Percentiles rank a stretch among this genome's conserved stretches.
phyloP scores from a whole-genome alignment of 2,797 vertebrate genomes.

The Spizella passerina region DNA sequence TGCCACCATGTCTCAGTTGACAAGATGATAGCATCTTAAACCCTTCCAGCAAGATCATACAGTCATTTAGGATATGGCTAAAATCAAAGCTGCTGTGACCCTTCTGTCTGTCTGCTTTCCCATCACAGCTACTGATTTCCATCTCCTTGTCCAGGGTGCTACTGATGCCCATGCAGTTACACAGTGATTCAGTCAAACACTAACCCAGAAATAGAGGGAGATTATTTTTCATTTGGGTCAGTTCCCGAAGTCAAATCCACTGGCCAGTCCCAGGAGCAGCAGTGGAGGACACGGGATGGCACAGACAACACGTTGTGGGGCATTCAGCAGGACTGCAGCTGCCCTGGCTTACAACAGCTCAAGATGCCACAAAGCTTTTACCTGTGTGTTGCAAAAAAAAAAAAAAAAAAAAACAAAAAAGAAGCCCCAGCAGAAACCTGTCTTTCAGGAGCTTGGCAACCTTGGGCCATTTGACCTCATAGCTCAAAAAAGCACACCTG shows the following conservation, averaged over 20 bases:
- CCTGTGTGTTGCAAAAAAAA: background rate
- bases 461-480: background rate
- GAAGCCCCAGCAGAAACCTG: background rate
- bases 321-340: background rate
- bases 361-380: background rate
- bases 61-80: background rate
- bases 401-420: background rate
- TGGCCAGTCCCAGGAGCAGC: background rate
- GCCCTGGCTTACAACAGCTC: background rate
- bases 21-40: background rate
- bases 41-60: background rate
- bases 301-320: fast-evolving
- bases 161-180: background rate
- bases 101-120: background rate
- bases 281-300: background rate
- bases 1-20: background rate
- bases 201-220: background rate
- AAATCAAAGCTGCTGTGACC: background rate
- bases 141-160: background rate
- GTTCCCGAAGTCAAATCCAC: background rate
- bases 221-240: background rate
- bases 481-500: background rate
- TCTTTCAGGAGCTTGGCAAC: background rate
- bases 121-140: background rate
- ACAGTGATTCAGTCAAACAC: background rate